Conservation (phyloP, 2,113 vertebrate genomes). For the Chamaea fasciata region DNA sequence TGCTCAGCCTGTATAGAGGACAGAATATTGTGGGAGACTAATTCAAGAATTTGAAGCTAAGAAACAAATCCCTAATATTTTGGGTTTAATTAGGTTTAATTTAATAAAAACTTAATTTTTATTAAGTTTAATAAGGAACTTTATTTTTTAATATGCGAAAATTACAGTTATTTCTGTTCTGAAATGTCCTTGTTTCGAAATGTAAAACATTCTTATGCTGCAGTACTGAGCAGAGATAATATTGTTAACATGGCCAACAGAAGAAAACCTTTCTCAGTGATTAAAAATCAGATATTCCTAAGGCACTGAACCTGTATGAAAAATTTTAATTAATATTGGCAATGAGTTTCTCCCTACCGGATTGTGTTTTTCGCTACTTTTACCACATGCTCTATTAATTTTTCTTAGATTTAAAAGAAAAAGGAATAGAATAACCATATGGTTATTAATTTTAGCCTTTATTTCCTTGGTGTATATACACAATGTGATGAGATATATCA, state of each 20-base stretch:
- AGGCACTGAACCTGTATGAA: not conserved
- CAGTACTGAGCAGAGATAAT: not conserved
- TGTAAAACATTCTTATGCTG: not conserved
- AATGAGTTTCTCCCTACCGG: not conserved
- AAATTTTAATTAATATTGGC: not conserved
- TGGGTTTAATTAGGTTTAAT: not conserved
- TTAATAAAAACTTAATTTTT: not conserved
- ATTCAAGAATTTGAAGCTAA: not conserved
- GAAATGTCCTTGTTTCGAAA: not conserved
- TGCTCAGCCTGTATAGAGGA: not conserved
- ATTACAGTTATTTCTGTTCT: not conserved
- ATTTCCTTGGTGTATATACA: not conserved
- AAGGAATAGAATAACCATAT: not conserved
- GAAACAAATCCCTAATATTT: not conserved
- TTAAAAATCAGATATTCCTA: not conserved
- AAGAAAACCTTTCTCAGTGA: not conserved
- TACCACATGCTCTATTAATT: not conserved
- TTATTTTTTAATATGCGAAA: not conserved
- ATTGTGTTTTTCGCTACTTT: not conserved
- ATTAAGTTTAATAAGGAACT: not conserved
- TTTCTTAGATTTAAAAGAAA: not conserved
- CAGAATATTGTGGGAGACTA: not conserved
- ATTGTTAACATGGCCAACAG: not conserved
- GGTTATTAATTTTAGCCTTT: not conserved
- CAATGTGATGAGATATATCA: not conserved